Percentiles rank a stretch among this genome's conserved stretches.
phyloP scores from a whole-genome alignment of 2,113 vertebrate species.

The Ginglymostoma cirratum region DNA sequence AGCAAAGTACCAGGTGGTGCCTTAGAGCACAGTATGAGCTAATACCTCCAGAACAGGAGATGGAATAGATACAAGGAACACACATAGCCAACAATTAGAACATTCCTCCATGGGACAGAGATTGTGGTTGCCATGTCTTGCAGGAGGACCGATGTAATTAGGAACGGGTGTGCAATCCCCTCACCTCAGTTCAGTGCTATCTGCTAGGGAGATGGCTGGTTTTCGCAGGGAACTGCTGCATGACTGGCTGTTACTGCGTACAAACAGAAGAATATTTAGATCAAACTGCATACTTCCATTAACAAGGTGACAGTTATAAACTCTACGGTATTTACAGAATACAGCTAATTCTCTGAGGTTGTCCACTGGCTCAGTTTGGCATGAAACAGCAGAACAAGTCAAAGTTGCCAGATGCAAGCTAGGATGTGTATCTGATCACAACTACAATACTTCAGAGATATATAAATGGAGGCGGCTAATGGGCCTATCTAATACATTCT shows the following conservation, averaged over 20 bases:
- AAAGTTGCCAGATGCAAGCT: not conserved
- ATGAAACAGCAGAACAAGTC: not conserved
- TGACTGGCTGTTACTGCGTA: slow-evolving; percentile 81
- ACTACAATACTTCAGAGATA: not conserved
- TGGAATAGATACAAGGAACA: not conserved
- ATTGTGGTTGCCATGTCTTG: not conserved
- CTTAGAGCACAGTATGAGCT: not conserved
- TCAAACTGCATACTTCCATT: not conserved
- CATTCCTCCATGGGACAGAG: not conserved
- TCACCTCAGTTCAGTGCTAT: slow-evolving; percentile 95
- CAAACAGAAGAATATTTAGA: slow-evolving; percentile 5
- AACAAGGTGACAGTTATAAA: not conserved
- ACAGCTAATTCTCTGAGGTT: not conserved
- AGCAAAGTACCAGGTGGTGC: not conserved
- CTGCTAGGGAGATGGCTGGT: slow-evolving; percentile 88
- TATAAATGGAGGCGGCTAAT: not conserved
- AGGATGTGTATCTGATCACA: not conserved
- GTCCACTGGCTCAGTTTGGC: not conserved
- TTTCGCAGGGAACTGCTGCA: slow-evolving; percentile 86
- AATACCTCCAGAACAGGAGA: not conserved
- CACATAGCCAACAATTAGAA: not conserved
- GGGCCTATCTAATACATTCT: not conserved
- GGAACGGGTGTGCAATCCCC: not conserved
- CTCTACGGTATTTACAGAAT: not conserved
- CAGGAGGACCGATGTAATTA: not conserved